Conservation (phyloP, 2,797 vertebrate species). For the Gastrophryne carolinensis region DNA sequence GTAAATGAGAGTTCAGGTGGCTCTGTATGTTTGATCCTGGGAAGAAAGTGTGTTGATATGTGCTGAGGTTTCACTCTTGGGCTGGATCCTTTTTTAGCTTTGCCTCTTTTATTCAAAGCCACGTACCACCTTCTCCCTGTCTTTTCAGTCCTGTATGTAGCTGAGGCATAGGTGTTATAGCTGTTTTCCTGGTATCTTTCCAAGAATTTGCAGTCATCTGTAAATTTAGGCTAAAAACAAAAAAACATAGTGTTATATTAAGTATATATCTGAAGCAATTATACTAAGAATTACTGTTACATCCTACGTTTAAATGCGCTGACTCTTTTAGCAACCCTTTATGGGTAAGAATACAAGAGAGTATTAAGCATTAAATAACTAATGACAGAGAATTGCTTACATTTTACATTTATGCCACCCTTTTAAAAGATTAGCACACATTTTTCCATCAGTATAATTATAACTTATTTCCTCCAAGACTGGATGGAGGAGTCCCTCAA, state of each 20-base stretch:
- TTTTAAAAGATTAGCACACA: no score
- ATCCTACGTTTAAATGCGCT: no score
- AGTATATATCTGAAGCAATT: no score
- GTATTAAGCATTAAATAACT: no score
- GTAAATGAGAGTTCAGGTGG: conserved; percentile 80
- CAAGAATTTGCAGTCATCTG: conserved; percentile 91
- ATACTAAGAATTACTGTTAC: no score
- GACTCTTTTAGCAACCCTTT: no score
- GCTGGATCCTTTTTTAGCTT: conserved; percentile 92
- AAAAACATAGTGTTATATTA: not conserved
- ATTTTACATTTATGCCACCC: no score
- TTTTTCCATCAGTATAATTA: no score
- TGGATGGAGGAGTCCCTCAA: no score
- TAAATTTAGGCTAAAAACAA: conserved; percentile 77
- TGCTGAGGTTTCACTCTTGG: conserved; percentile 90
- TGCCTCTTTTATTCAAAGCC: conserved; percentile 93
- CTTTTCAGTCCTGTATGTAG: conserved; percentile 78
- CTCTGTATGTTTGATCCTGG: conserved; percentile 76
- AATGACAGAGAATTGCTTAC: no score
- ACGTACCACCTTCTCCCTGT: conserved; percentile 89
- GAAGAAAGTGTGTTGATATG: conserved; percentile 91
- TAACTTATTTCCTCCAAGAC: no score
- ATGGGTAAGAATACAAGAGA: no score
- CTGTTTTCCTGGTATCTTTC: conserved; percentile 98
- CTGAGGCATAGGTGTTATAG: conserved; percentile 95